Conservation (phyloP, 2,888 invertebrate species). For the Allolobophora icterica region DNA sequence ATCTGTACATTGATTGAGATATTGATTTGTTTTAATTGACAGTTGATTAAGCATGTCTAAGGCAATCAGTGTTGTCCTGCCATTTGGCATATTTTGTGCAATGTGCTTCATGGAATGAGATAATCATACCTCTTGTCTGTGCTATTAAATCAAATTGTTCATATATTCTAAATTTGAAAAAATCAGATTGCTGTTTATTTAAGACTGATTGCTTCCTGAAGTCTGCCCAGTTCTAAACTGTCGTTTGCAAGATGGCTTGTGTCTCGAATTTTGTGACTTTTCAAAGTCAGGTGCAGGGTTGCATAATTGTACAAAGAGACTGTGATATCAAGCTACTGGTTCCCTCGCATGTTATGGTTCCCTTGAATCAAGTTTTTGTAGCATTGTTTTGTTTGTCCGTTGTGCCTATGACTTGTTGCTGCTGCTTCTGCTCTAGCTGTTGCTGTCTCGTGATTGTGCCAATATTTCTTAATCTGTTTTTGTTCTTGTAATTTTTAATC, state of each 20-base stretch:
- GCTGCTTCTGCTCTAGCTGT: neutral
- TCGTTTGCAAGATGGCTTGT: neutral
- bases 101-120: constrained; percentile 4
- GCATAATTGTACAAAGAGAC: neutral
- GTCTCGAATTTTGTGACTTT: neutral
- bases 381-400: neutral
- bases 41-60: constrained; percentile 13
- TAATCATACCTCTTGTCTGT: neutral
- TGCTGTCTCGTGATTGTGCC: neutral
- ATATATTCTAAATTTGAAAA: neutral
- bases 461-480: neutral
- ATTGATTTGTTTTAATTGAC: neutral
- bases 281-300: neutral
- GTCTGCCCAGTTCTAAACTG: neutral
- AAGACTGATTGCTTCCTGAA: neutral
- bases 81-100: neutral
- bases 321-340: neutral
- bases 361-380: neutral
- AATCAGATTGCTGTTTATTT: neutral
- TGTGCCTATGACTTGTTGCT: constrained; percentile 8
- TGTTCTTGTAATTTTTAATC: neutral
- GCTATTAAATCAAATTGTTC: neutral
- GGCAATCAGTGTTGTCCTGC: constrained; percentile 21
- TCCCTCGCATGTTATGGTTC: constrained; percentile 9
- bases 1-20: neutral